Base-by-base conservation (phyloP, 53 echinoderm and acorn worm species). In the Echinometra lucunter region DNA sequence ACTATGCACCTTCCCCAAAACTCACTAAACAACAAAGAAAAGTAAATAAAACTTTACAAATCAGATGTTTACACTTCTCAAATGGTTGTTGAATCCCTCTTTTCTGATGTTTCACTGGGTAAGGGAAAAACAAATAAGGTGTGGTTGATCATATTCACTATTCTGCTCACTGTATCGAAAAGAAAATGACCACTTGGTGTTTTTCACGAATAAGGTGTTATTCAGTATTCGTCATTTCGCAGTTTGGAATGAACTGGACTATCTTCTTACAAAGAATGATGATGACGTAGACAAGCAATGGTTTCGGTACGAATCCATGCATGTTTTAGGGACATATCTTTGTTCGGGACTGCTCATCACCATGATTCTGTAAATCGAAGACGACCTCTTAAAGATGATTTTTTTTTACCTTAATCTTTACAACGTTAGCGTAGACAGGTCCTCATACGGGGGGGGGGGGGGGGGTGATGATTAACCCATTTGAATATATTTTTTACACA, bases 11-110 rank as follows among this genome's bases (percentile, higher is more conserved):
- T 49, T 47, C 30, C 28, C 49, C 0, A 12, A 47, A 47, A 45
- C 49, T 30, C n/a, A 27, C 49, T 85, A 85, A 85, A 85, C 49
- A 13, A 85, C 85, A 85, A 85, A 85, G 85, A 85, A 85, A 49
- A n/a, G 85, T 49, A 85, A 85, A 85, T 85, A 85, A 27, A 30
- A 53, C n/a, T 30, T 47, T 13, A 49, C 85, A 85, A 85, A 85
- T 85, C 47, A 85, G 85, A n/a, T 0, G 85, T 85, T 85, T 85
- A 85, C 85, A 85, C 49, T 85, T 85, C 85, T 85, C 49, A 49
- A 49, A 85, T 27, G 8, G 85, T 45, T 85, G 85, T 85, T 85
- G 27, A 85, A 83, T 85, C 53, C 47, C n/a, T 44, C 85, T n/a
- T 53, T 42, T 40, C 45, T 13, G 85, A 49, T 85, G 85, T 49